Base-by-base conservation (phyloP, 2,797 vertebrate species). In the Ispidina picta region DNA sequence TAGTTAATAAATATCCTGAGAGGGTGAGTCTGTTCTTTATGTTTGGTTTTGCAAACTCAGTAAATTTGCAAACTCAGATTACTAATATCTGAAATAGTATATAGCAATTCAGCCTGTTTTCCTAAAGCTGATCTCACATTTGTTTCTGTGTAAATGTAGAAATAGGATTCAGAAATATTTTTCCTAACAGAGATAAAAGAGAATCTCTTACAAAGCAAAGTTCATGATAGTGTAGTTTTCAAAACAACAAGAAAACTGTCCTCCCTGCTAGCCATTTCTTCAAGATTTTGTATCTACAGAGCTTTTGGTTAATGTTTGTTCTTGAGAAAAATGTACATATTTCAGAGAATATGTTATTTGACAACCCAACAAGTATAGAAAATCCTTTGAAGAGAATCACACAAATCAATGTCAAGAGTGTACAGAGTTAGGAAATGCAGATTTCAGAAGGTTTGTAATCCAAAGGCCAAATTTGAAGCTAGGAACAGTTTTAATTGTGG, bases 1-100 rank as follows among this genome's bases (percentile, higher is more conserved):
- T 66, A 63, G 56, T 83, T 91, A 92, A 86, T 89, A 92, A 86
- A 83, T 92, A 74, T 46, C 55, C 83, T 78, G 37, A 75, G 65
- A 65, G 66, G 26, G 43, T 39, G 62, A 83, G 65, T 85, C 82
- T 77, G 35, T 85, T 78, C 31, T 72, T 60, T 58, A n/a, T 52
- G 37, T 28, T 62, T 51, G 10, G 7, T 95, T 95, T 89, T 86
- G 86, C 86, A 83, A 66, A 83, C 54, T 71, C 58, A 69, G 69
- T 73, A 54, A 63, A 73, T 93, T 71, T 88, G 12, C 10, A 25
- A 28, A 44, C 43, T 44, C 43, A 44, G 62, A 56, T 68, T 93
- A 75, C 82, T 94, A 66, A 43, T 72, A 29, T 52, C 51, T 76
- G 77, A 84, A 94, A 66, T 33, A 76, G 31, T n/a, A 58, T 39